Base-by-base conservation (phyloP, 2,113 vertebrate species). In the Physeter macrocephalus region DNA sequence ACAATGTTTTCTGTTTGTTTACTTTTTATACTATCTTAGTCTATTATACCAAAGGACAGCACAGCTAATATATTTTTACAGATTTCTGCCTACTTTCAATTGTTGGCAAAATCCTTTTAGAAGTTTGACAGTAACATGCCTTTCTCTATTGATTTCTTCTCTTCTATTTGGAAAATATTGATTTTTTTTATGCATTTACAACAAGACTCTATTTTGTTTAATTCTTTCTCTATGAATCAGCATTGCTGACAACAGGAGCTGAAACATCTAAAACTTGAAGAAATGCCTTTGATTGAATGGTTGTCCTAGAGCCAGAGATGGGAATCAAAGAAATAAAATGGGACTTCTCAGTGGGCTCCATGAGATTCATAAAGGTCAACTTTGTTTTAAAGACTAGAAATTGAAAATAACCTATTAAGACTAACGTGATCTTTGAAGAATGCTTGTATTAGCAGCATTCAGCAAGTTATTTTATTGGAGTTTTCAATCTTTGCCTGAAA, bases 121-220 rank as follows among this genome's bases (percentile, higher is more conserved):
- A 96, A 74, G 46, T 93, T 71, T 94, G 92, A 97, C 89, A 91
- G 64, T 94, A 90, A 93, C 75, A 81, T 90, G 39, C 43, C 66
- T 95, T 90, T 93, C 59, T 90, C 46, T 75, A 96, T 93, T 77
- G 86, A 93, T 97, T 93, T 94, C 21, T 94, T 95, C 77, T 95
- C 62, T 94, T 95, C 66, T 41, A 91, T 93, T 95, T 93, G 94
- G 95, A 89, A 93, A 96, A 91, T 93, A 97, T 78, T 96, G 94
- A 95, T 89, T 97, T 96, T 88, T 41, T 29, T 36, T 87, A 36
- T 69, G 49, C 92, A 93, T 80, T 91, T 90, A 84, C 49, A 92
- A 89, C 67, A 85, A 9, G 20, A 71, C 59, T 93, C 93, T 57
- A 97, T 93, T 97, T 72, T 93, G n/a, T 86, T 97, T 95, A 93